Conservation (phyloP, 2,797 vertebrate genomes). For the Bradypodion ventrale region DNA sequence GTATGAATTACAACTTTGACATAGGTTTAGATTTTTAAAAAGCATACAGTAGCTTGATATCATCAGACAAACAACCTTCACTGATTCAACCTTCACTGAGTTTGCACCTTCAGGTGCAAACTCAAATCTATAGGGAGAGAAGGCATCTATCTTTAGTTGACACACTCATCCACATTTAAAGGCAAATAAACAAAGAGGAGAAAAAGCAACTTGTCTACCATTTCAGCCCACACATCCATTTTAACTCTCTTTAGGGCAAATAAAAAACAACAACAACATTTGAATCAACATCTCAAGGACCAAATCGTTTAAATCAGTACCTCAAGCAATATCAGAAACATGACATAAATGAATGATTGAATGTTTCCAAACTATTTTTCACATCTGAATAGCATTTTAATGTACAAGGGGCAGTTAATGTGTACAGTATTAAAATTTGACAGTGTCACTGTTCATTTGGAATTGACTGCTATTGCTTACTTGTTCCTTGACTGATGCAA, state of each 20-base stretch:
- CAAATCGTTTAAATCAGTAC: not conserved
- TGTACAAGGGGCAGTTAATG: not conserved
- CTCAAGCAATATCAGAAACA: not conserved
- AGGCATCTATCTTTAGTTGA: not conserved
- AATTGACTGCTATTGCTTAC: slow-evolving; percentile 71
- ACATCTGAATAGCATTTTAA: not conserved
- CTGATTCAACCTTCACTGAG: too few species aligned
- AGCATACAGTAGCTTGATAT: too few species aligned
- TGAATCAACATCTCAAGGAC: not conserved
- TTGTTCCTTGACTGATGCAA: slow-evolving; percentile 98
- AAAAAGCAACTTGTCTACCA: not conserved
- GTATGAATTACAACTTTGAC: not conserved
- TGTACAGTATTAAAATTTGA: not conserved
- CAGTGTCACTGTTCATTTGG: fast-evolving
- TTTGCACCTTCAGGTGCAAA: too few species aligned
- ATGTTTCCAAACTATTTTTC: not conserved
- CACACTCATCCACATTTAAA: not conserved
- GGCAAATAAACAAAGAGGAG: not conserved
- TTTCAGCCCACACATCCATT: not conserved
- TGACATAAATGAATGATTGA: not conserved
- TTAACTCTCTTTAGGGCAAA: not conserved
- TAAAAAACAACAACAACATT: not conserved
- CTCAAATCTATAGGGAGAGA: not conserved
- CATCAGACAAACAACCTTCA: not conserved
- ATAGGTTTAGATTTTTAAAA: too few species aligned